Base-by-base conservation (phyloP, 2,113 vertebrate genomes). In the Hippocampus barbouri region DNA sequence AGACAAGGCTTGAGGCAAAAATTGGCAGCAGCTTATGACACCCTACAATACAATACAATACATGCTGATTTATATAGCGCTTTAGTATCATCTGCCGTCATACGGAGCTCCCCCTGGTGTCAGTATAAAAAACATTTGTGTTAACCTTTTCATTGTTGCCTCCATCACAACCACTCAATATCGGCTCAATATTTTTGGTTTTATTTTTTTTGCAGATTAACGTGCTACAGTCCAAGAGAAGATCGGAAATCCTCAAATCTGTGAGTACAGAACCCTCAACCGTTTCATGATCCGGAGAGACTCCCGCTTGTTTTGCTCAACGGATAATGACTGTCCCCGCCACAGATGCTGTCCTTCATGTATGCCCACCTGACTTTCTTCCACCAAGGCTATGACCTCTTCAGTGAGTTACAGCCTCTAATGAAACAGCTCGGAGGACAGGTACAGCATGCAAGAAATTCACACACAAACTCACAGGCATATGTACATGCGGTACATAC, bases 191-290 rank as follows among this genome's bases (percentile, higher is more conserved):
- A 8, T 57, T 34, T 34, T 0, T 34, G 30, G 30, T 40, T n/a
- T 57, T 30, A 41, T 62, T 47, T 53, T 53, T 70, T 64, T 10
- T 7, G 6, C 80, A 99, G 97, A 97, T 99, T 81, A 99, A 99
- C 12, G 97, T 99, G 57, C 94, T 99, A 73, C 97, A 99, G 83
- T 98, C 97, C 77, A 98, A 98, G 91, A 94, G 95, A 84, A 94
- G 96, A 90, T 97, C 96, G 27, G 97, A 99, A 93, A 96, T 99
- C 83, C 90, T 99, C 73, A 99, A 98, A 94, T 99, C 97, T 75
- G 97, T 97, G 91, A 93, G 78, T 61, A 61, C 27, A 8, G 27
- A 68, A 2, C 12, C 1, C 10, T 43, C 18, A 3, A 30, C 34
- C 27, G 1, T 49, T 49, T 12, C 15, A 30, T 34, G 11, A 27